Base-by-base conservation (phyloP, 2,113 vertebrate species). In the Vanacampus margaritifer region DNA sequence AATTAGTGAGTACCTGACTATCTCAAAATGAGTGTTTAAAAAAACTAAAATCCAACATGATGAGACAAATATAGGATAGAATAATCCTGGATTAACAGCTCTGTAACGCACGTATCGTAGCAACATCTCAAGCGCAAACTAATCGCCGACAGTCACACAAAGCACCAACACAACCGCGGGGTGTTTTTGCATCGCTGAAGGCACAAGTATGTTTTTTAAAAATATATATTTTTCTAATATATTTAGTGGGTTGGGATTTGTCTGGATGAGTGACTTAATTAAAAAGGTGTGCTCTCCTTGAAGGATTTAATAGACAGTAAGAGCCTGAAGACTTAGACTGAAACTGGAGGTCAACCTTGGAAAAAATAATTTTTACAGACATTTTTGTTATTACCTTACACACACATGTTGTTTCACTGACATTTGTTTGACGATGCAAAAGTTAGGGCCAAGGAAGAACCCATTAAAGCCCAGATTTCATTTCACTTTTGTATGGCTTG, bases 61-160 rank as follows among this genome's bases (percentile, higher is more conserved):
- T 88, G 84, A 88, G 84, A 85, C 82, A 75, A 86, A 72, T 36
- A 23, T 72, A 83, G 81, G 67, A 74, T 71, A 79, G 79, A 84
- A 82, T 89, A 89, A 89, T 88, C 87, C 81, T 68, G 80, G 84
- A 88, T 89, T 88, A 89, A 79, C 75, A 81, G 65, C 77, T 86
- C 86, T 77, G 79, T 84, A 88, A 81, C 82, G 76, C 75, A 78
- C 67, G 73, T 76, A 85, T 88, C 67, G 82, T 80, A 82, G 83
- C 81, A 86, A 86, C 81, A 73, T 72, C 79, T 73, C 81, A 79
- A 88, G 86, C 84, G 83, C 75, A 73, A 79, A 64, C 74, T 82
- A 86, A 83, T 82, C 82, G 84, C 74, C 69, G 24, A 80, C 72
- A 72, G 50, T 64, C 74, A 67, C 73, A 70, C 79, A 78, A 43